These are phyloP conservation scores for Tenthredo scrophulariae DNA, from an alignment of 2,888 invertebrate species.

Conservation along the genomic window DNA sequence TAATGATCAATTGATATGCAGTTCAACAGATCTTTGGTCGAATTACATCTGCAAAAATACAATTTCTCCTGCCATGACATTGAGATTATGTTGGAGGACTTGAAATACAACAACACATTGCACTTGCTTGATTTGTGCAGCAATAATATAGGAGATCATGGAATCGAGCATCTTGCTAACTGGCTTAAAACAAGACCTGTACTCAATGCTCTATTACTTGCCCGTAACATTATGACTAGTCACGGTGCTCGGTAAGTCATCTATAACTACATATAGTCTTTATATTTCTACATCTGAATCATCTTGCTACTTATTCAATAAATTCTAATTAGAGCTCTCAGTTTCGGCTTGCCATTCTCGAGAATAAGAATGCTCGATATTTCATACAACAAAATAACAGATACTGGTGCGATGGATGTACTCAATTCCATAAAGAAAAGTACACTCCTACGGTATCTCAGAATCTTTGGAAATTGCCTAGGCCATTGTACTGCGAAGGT, in stretches of 20 bases:
- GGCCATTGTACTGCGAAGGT: conserved; percentile 73
- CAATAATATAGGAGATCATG: conserved; percentile 83
- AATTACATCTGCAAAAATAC: conserved; percentile 82
- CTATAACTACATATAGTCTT: not conserved
- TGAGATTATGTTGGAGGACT: conserved; percentile 80
- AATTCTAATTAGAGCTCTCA: conserved; percentile 77
- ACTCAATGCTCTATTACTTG: conserved; percentile 80
- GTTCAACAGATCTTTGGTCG: conserved; percentile 78
- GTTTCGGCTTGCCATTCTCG: conserved; percentile 81
- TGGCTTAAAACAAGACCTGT: conserved; percentile 80
- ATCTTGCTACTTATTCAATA: conserved; percentile 54
- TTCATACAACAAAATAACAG: conserved; percentile 80
- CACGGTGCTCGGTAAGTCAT: conserved; percentile 79
- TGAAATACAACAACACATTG: conserved; percentile 80
- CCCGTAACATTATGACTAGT: conserved; percentile 81
- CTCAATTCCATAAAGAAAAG: conserved; percentile 82
- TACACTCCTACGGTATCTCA: conserved; percentile 75
- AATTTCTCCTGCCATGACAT: conserved; percentile 82
- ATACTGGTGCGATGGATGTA: conserved; percentile 80
- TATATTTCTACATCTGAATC: not conserved
- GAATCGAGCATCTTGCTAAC: conserved; percentile 79
- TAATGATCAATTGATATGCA: conserved; percentile 60
- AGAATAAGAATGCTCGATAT: conserved; percentile 82
- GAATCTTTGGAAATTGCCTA: conserved; percentile 78
- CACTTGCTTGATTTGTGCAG: conserved; percentile 81